Base-by-base conservation (phyloP, 2,888 invertebrate genomes). In the Lumbricus terrestris region DNA sequence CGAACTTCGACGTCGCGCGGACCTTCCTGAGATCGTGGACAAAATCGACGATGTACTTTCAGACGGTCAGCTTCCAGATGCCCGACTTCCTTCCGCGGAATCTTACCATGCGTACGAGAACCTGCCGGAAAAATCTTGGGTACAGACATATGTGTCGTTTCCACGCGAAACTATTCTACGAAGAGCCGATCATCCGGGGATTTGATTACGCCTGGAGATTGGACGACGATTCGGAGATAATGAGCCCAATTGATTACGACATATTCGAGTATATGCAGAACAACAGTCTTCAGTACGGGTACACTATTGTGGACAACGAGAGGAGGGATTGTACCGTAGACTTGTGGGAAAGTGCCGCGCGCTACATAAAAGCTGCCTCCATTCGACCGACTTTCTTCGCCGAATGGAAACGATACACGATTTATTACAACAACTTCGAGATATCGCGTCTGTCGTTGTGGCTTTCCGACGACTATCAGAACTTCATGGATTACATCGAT, bases 361-460 rank as follows among this genome's bases (percentile, higher is more conserved):
- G 34, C 13, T 92, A 91, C 82, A 89, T 92, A 1, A 83, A 89
- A 29, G n/a, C 29, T n/a, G n/a, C 69, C n/a, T 69, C 69, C 88
- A 92, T 20, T 90, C 89, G 37, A 34, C 92, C 5, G 11, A 88
- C 18, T 92, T 91, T 82, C 91, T 92, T 47, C 23, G 82, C 38
- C 47, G 91, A 38, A 92, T 92, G 92, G 40, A 23, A 18, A 33
- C 88, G 34, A 90, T 90, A 13, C 40, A 40, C 18, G 29, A 92
- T 11, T 92, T 88, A 69, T 83, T 92, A 92, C 89, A 92, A 92
- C 40, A 92, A 92, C 89, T 92, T 92, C 89, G 92, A 92, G 89
- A 91, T 92, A 29, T 91, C 91, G 29, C 35, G 69, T 1, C 34
- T 91, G 38, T 88, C 40, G 33, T 33, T 92, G 42, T 92, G 92